Conservation (phyloP, 1,140 invertebrate genomes). For the Conus ventricosus region DNA sequence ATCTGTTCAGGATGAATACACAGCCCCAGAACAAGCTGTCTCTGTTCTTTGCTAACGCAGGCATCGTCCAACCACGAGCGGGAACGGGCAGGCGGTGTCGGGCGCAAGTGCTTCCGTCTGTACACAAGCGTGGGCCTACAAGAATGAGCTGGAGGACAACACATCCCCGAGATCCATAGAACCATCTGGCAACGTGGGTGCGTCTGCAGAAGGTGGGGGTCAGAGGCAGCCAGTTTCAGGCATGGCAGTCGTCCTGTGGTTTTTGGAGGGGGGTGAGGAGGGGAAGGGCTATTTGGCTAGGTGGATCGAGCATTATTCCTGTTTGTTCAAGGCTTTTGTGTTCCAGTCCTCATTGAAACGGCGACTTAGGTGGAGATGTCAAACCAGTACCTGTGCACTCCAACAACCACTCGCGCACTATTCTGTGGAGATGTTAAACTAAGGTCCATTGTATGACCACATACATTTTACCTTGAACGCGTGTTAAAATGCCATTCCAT, state of each 20-base stretch:
- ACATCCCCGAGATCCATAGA: slow-evolving; percentile 87
- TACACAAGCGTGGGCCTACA: slow-evolving; percentile 93
- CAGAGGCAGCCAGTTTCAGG: background rate
- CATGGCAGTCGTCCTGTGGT: background rate
- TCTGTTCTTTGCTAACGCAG: slow-evolving; percentile 38
- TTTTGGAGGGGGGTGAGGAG: no score
- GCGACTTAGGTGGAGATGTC: background rate
- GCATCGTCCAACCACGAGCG: slow-evolving; percentile 74
- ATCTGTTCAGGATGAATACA: no score
- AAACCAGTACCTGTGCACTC: no score
- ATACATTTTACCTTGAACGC: no score
- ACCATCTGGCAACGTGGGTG: slow-evolving; percentile 75
- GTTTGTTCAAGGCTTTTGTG: background rate
- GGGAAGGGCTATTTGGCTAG: no score
- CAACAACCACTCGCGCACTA: no score
- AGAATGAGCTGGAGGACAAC: slow-evolving; percentile 98
- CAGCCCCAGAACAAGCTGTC: no score
- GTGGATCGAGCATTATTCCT: background rate
- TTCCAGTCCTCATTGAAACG: background rate
- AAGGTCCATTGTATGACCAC: no score
- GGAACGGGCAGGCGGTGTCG: slow-evolving; percentile 73
- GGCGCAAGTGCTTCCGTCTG: slow-evolving; percentile 95
- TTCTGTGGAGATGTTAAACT: no score
- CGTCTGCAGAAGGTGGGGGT: slow-evolving; percentile 69
- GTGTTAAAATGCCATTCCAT: no score